Evolutionary conservation across 2,888 invertebrate species (phyloP).

Genomic region (Hermodice carunculata): DNA sequence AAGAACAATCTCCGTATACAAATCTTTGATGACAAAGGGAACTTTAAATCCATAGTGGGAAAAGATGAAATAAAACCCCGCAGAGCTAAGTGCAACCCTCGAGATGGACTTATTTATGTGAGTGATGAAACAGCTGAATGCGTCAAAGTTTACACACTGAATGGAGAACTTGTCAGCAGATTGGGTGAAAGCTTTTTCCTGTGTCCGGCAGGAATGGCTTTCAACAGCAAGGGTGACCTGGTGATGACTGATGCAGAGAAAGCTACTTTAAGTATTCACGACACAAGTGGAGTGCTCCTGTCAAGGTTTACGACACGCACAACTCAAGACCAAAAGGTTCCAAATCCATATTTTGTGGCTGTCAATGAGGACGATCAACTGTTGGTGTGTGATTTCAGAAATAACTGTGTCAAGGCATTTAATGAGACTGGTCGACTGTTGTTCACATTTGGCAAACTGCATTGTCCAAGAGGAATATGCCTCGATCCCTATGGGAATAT

Average conservation of each 20-base stretch:
- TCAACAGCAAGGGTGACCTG: slow-evolving; percentile 27
- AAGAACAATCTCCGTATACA: slow-evolving; percentile 40
- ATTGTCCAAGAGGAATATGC: slow-evolving; percentile 30
- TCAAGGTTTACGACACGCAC: slow-evolving; percentile 24
- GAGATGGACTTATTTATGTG: slow-evolving; percentile 33
- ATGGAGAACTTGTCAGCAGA: slow-evolving; percentile 14
- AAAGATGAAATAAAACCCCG: slow-evolving; percentile 27
- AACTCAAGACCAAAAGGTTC: slow-evolving; percentile 13
- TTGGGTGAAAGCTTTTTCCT: slow-evolving; percentile 28
- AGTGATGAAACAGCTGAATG: slow-evolving; percentile 29
- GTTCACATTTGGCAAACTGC: slow-evolving; percentile 21
- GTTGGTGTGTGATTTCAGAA: slow-evolving; percentile 32
- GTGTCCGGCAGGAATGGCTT: slow-evolving; percentile 33
- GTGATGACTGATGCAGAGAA: slow-evolving; percentile 35
- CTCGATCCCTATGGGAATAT: slow-evolving; percentile 36
- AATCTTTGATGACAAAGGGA: slow-evolving; percentile 27
- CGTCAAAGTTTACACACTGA: slow-evolving; percentile 30
- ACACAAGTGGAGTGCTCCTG: slow-evolving; percentile 9
- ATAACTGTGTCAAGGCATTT: slow-evolving; percentile 36
- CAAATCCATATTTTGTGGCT: slow-evolving; percentile 28
- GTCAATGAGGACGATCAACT: slow-evolving; percentile 34
- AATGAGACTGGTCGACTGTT: slow-evolving; percentile 20
- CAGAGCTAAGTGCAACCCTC: slow-evolving; percentile 15
- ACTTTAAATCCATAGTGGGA: slow-evolving; percentile 7
- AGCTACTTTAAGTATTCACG: slow-evolving; percentile 20